A percentile compares a stretch with the other conserved stretches of the same genome.
Conservation (phyloP, 2,113 vertebrate species). For the Malurus alboscapulatus region DNA sequence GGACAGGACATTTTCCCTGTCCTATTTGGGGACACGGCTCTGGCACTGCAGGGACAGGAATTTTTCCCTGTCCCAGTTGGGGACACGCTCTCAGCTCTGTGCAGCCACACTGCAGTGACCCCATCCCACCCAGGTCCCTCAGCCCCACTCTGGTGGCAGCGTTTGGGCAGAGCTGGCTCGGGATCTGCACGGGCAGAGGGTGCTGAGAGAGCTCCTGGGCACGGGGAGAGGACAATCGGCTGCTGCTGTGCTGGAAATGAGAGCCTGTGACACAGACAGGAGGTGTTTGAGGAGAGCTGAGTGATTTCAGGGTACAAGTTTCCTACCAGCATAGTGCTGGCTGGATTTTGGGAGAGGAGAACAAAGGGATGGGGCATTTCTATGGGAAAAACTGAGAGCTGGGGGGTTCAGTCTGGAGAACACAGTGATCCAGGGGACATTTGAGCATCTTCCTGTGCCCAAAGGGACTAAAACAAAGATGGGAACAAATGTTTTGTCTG, state of each 20-base stretch:
- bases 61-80: neutral
- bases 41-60: neutral
- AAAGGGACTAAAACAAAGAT: neutral
- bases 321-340: neutral
- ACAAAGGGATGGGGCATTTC: neutral
- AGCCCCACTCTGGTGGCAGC: fast-evolving
- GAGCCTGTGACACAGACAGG: neutral
- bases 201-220: neutral
- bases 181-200: neutral
- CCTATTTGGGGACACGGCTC: fast-evolving
- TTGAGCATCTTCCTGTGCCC: neutral
- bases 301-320: neutral
- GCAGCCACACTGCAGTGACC: fast-evolving
- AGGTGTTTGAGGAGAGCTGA: neutral
- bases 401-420: neutral
- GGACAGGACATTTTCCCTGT: neutral
- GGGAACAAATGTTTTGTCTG: neutral
- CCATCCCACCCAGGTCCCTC: neutral
- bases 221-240: fast-evolving
- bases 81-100: neutral
- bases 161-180: fast-evolving
- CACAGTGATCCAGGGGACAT: neutral
- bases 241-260: neutral
- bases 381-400: neutral
- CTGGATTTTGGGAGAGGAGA: neutral